Conservation (phyloP, 92 coral and sea anemone species). For the Epizoanthus rinbou region DNA sequence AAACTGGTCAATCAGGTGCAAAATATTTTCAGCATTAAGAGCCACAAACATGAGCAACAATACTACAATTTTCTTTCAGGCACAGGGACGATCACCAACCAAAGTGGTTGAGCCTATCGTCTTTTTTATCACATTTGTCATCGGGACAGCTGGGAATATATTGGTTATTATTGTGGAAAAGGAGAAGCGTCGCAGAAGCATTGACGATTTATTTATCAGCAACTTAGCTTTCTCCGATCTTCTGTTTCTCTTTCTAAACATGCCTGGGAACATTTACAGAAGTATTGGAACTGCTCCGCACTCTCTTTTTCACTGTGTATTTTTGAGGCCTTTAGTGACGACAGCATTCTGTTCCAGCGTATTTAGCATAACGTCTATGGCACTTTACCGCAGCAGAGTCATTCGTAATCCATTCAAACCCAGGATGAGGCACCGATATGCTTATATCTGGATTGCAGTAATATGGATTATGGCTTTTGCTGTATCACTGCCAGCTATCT, state of each 20-base stretch:
- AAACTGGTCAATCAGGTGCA: too few relatives aligned
- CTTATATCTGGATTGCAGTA: constrained; percentile 9
- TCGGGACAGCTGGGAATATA: constrained; percentile 33
- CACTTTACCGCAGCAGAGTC: constrained; percentile 27
- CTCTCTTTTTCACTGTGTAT: constrained; percentile 2
- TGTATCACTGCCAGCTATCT: constrained; percentile 21
- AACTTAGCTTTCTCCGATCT: constrained; percentile 33
- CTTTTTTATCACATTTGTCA: constrained; percentile 25
- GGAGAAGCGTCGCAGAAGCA: constrained; percentile 14
- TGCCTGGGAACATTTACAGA: constrained; percentile 26
- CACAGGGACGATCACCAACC: neutral
- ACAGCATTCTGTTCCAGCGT: constrained; percentile 25
- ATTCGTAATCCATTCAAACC: constrained; percentile 33
- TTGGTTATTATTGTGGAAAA: constrained; percentile 32
- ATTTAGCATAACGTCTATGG: constrained; percentile 39
- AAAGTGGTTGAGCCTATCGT: constrained; percentile 19
- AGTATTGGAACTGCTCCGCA: neutral
- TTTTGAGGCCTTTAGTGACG: constrained; percentile 34
- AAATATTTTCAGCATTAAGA: neutral
- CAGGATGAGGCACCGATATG: constrained; percentile 29
- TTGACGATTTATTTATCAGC: constrained; percentile 24
- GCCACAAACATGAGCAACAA: neutral
- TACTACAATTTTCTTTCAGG: neutral
- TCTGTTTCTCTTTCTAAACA: constrained; percentile 17
- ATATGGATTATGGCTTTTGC: constrained; percentile 16